Evolutionary conservation across 2,113 vertebrate genomes (phyloP).

Genomic region (Equus quagga): DNA sequence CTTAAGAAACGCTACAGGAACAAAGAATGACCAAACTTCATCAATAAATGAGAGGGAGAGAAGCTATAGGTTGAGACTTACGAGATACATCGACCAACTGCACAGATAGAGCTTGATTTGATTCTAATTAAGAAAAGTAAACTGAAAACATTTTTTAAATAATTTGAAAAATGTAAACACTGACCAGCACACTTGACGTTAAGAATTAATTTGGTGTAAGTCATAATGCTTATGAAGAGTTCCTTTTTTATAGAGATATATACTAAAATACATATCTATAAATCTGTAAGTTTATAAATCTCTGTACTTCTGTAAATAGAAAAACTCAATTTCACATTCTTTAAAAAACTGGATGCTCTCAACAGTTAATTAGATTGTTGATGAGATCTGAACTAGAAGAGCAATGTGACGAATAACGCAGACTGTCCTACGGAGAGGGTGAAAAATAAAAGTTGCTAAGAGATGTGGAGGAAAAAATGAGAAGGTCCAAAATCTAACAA

Average conservation of each 20-base stretch:
- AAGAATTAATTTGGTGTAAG: not conserved
- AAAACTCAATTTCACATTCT: not conserved
- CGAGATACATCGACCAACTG: not conserved
- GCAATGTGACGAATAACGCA: not conserved
- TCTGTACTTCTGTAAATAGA: not conserved
- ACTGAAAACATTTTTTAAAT: not conserved
- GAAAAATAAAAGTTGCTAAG: not conserved
- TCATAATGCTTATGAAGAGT: not conserved
- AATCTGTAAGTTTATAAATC: not conserved
- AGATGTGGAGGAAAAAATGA: not conserved
- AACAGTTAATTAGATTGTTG: not conserved
- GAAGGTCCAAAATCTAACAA: too few species aligned
- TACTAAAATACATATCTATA: not conserved
- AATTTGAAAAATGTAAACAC: not conserved
- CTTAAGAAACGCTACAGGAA: not conserved
- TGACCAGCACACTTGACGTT: not conserved
- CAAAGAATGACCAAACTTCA: not conserved
- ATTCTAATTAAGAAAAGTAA: not conserved
- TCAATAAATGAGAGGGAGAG: not conserved
- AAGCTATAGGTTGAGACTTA: not conserved
- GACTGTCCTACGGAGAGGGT: not conserved
- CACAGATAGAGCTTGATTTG: not conserved
- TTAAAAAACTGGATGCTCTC: not conserved
- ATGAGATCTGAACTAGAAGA: not conserved
- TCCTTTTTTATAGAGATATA: not conserved